Conservation (phyloP, 2,113 vertebrate species). For the Acrocephalus arundinaceus region DNA sequence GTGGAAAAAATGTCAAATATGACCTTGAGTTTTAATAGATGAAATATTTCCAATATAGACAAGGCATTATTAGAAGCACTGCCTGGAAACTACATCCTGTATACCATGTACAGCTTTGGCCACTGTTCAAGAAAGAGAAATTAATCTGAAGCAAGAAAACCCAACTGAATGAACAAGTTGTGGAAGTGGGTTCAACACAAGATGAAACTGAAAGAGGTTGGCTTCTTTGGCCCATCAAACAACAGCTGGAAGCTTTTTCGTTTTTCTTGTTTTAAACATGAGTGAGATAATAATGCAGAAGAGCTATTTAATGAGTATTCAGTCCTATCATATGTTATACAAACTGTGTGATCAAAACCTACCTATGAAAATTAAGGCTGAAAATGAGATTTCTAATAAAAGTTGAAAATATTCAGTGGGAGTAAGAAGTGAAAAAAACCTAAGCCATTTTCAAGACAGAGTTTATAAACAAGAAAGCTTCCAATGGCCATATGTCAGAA, state of each 20-base stretch:
- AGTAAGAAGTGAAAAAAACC: background rate
- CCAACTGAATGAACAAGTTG: background rate
- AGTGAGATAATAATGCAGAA: background rate
- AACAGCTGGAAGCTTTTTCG: background rate
- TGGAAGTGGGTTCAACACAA: background rate
- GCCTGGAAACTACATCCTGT: conserved; percentile 19
- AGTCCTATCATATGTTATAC: background rate
- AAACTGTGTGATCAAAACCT: background rate
- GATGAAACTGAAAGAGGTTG: background rate
- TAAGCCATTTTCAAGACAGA: background rate
- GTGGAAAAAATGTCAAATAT: conserved; percentile 59
- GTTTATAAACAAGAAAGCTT: background rate
- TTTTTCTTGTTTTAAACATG: background rate
- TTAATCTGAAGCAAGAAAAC: background rate
- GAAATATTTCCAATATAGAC: conserved; percentile 24
- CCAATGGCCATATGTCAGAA: background rate
- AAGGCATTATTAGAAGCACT: background rate
- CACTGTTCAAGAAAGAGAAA: background rate
- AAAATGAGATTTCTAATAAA: background rate
- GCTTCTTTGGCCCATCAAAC: background rate
- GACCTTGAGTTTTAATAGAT: conserved; percentile 47
- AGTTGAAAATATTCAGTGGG: background rate
- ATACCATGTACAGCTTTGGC: background rate
- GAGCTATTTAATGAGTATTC: background rate
- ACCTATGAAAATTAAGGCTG: background rate